phyloP scores from a whole-genome alignment of 1,140 invertebrate genomes.

The Metopolophium dirhodum region DNA sequence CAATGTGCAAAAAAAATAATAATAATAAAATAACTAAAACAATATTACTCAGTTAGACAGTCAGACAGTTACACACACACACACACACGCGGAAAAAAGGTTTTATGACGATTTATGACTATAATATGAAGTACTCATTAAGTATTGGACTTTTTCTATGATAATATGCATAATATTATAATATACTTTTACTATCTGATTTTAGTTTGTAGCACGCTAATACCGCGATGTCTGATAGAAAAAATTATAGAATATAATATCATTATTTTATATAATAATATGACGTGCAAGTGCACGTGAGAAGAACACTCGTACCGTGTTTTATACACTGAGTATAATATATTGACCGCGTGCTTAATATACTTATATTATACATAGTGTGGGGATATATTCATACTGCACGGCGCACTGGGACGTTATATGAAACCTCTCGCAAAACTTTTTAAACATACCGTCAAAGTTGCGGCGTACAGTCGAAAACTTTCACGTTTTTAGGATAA shows the following conservation, averaged over 20 bases:
- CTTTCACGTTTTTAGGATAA: conserved; percentile 4
- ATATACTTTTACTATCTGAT: not conserved
- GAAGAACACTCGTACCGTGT: not conserved
- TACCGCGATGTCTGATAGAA: not conserved
- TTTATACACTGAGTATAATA: not conserved
- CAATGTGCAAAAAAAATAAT: not conserved
- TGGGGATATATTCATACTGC: not conserved
- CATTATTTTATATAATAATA: not conserved
- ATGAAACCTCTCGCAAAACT: not conserved
- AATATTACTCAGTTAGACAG: not conserved
- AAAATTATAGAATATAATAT: not conserved
- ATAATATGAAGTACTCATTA: not conserved
- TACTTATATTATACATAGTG: not conserved
- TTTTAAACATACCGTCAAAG: conserved; percentile 15
- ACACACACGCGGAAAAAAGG: not conserved
- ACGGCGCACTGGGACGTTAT: not conserved
- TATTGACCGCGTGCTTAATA: not conserved
- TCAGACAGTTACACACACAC: not conserved
- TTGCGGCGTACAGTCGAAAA: not conserved
- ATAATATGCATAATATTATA: not conserved
- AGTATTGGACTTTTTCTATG: not conserved
- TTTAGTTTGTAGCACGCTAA: not conserved
- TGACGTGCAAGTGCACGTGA: not conserved
- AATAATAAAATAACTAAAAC: not conserved
- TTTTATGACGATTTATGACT: not conserved